These are phyloP conservation scores for Andrena marginata DNA, from an alignment of 2,888 invertebrate genomes.

Conservation along the genomic window DNA sequence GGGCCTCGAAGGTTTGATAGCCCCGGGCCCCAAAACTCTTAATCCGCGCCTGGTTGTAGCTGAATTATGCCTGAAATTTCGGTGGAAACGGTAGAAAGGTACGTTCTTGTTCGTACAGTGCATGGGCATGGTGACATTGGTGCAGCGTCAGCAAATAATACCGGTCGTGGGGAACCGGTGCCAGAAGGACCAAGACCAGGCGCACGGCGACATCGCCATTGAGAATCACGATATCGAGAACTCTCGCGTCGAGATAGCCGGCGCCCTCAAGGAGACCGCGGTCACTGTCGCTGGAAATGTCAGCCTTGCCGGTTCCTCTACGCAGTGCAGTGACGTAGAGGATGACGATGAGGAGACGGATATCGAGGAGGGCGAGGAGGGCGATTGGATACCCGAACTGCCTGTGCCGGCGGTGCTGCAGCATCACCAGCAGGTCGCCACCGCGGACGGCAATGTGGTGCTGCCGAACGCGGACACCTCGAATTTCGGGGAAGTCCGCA, in stretches of 20 bases:
- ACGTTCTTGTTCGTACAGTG: constrained; percentile 35
- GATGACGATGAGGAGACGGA: constrained; percentile 62
- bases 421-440: constrained; percentile 63
- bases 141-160: constrained; percentile 65
- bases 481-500: constrained; percentile 88
- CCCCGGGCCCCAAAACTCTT: too few species aligned
- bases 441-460: constrained; percentile 66
- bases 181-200: constrained; percentile 52
- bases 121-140: constrained; percentile 72
- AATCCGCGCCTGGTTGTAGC: too few species aligned
- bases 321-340: constrained; percentile 75
- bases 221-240: constrained; percentile 26
- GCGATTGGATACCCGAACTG: constrained; percentile 61
- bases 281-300: constrained; percentile 37
- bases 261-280: constrained; percentile 21
- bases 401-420: constrained; percentile 58
- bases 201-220: background rate
- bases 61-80: background rate
- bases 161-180: constrained; percentile 43
- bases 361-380: constrained; percentile 63
- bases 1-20: too few species aligned
- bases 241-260: constrained; percentile 20
- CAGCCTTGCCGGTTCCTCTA: constrained; percentile 60
- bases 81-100: background rate
- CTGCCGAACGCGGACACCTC: constrained; percentile 79